Evolutionary conservation across 2,797 vertebrate genomes (phyloP).

Genomic region (Gila robusta): DNA sequence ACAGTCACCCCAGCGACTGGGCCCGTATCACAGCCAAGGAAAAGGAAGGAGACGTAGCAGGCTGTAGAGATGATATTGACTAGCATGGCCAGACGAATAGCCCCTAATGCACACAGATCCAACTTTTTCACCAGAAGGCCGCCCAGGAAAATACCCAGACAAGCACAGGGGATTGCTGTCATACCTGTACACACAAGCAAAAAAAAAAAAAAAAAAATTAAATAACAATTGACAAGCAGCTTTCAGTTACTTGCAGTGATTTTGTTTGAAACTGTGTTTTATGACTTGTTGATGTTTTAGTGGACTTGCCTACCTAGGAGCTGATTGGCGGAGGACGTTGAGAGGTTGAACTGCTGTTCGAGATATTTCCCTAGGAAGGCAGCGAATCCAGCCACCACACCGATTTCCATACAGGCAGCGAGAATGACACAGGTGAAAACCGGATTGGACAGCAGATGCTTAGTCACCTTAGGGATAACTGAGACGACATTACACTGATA

Average conservation of each 20-base stretch:
- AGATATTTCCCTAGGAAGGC: slow-evolving; percentile 98
- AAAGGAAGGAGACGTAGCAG: slow-evolving; percentile 97
- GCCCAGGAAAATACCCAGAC: slow-evolving; percentile 97
- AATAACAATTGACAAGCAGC: background rate
- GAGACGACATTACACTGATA: slow-evolving; percentile 8
- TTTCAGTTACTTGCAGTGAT: background rate
- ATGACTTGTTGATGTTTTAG: background rate
- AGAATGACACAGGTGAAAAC: slow-evolving; percentile 98
- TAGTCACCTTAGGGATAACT: slow-evolving; percentile 99
- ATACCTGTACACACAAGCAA: slow-evolving; percentile 82
- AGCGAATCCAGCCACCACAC: slow-evolving; percentile 94
- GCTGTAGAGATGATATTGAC: slow-evolving; percentile 97
- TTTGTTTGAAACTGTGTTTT: background rate
- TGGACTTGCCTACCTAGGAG: slow-evolving; percentile 85
- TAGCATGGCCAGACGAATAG: slow-evolving; percentile 97
- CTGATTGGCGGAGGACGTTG: slow-evolving; percentile 97
- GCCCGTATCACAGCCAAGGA: slow-evolving; percentile 97
- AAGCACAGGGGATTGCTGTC: slow-evolving; percentile 97
- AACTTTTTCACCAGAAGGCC: slow-evolving; percentile 97
- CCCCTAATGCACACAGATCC: slow-evolving; percentile 93
- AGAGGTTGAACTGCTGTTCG: slow-evolving; percentile 99
- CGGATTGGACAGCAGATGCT: slow-evolving; percentile 94
- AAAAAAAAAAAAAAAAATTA: background rate
- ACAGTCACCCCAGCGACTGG: slow-evolving; percentile 95
- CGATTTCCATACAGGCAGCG: slow-evolving; percentile 98